phyloP scores from a whole-genome alignment of 2,888 invertebrate genomes.

The Flexamia atlantica region DNA sequence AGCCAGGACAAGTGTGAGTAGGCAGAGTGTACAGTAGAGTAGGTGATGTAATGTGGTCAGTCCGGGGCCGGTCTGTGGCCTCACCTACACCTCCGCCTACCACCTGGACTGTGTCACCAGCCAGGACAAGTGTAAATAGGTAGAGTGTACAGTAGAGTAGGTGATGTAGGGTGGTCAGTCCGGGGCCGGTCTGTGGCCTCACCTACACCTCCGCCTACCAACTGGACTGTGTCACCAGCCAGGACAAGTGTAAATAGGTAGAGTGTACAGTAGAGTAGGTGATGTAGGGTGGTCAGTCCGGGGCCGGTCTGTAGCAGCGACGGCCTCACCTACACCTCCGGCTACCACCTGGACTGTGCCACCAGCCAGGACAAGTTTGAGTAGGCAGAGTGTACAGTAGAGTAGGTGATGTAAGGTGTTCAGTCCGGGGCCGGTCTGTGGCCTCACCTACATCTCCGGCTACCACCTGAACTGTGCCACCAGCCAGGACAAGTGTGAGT shows the following conservation, averaged over 20 bases:
- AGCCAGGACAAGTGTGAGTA: conserved; percentile 53
- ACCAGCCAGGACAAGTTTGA: too few species aligned
- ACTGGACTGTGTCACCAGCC: conserved; percentile 57
- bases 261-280: too few species aligned
- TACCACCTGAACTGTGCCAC: conserved; percentile 62
- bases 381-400: too few species aligned
- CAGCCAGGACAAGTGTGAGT: conserved; percentile 61
- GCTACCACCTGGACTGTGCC: too few species aligned
- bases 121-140: conserved; percentile 46
- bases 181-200: conserved; percentile 56
- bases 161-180: too few species aligned
- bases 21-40: too few species aligned
- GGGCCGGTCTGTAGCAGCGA: too few species aligned
- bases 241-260: conserved; percentile 60
- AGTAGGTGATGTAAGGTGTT: too few species aligned
- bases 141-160: too few species aligned
- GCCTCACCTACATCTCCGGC: conserved; percentile 62
- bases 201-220: conserved; percentile 64
- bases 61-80: conserved; percentile 51
- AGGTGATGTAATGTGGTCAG: neutral
- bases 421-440: too few species aligned
- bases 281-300: too few species aligned
- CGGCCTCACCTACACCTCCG: too few species aligned
- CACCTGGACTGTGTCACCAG: conserved; percentile 60
- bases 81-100: conserved; percentile 5